phyloP scores from a whole-genome alignment of 1,140 invertebrate species.

The Lanistes nyassanus region DNA sequence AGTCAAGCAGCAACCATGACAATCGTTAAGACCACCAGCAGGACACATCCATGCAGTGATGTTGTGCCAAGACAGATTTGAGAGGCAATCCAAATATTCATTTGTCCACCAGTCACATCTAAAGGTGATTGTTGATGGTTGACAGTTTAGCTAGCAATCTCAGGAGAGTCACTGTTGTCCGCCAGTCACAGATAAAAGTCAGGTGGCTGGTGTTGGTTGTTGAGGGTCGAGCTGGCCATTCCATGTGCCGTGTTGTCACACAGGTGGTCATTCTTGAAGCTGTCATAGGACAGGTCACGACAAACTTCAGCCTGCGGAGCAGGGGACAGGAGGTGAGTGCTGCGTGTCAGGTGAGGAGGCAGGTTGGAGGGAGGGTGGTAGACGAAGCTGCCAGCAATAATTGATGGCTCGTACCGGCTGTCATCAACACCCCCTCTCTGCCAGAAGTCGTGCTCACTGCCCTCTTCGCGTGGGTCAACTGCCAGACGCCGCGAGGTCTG shows the following conservation, averaged over 20 bases:
- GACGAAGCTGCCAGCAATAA: slow-evolving; percentile 39
- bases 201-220: slow-evolving; percentile 32
- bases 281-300: slow-evolving; percentile 35
- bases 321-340: slow-evolving; percentile 10
- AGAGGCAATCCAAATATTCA: no score
- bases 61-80: no score
- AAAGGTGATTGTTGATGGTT: no score
- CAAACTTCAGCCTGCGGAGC: not conserved
- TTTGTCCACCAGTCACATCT: no score
- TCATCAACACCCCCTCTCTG: slow-evolving; percentile 16
- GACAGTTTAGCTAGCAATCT: no score
- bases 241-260: slow-evolving; percentile 16
- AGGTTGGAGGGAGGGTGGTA: slow-evolving; percentile 37
- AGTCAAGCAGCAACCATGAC: no score
- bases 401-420: slow-evolving; percentile 34
- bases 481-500: slow-evolving; percentile 19
- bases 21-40: no score
- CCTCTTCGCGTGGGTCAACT: slow-evolving; percentile 22
- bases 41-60: no score
- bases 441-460: slow-evolving; percentile 32
- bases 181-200: slow-evolving; percentile 28
- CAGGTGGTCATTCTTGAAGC: slow-evolving; percentile 38
- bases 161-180: no score
- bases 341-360: slow-evolving; percentile 27
- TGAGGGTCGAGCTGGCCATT: slow-evolving; percentile 32